Conservation (phyloP, 2,888 invertebrate genomes). For the Microctonus aethiopoides region DNA sequence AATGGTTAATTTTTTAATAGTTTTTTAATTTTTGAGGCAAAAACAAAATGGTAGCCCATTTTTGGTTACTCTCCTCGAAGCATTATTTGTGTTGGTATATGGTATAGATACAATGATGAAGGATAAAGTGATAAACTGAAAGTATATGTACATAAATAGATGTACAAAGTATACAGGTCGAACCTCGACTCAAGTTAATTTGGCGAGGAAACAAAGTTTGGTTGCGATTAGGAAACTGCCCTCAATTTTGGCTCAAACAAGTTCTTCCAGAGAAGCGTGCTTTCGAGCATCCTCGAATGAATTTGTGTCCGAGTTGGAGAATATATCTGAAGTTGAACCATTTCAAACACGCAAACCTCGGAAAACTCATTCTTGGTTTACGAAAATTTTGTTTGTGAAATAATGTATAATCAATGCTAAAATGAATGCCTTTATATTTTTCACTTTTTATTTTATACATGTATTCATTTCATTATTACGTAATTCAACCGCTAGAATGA, state of each 20-base stretch:
- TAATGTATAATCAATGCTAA: background rate
- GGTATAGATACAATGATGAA: background rate
- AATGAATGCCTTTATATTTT: no score
- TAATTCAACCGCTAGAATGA: background rate
- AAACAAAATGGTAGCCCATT: no score
- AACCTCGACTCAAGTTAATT: constrained; percentile 24
- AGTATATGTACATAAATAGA: background rate
- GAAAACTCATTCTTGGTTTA: constrained; percentile 8
- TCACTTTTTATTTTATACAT: background rate
- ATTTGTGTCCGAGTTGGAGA: constrained; percentile 16
- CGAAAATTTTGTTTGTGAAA: background rate
- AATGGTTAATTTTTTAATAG: no score
- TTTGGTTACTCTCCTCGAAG: no score
- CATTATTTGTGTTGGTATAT: background rate
- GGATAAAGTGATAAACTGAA: constrained; percentile 1
- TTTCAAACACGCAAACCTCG: constrained; percentile 10
- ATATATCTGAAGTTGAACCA: constrained; percentile 11
- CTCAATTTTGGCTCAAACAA: constrained; percentile 27
- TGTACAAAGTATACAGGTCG: background rate
- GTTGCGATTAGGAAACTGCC: constrained; percentile 19
- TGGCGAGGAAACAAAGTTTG: constrained; percentile 23
- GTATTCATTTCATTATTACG: background rate
- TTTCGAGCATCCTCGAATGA: background rate
- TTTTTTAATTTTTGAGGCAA: no score
- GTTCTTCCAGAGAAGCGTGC: constrained; percentile 16